Conservation (phyloP, 2,888 invertebrate genomes). For the Caenorhabditis japonica region DNA sequence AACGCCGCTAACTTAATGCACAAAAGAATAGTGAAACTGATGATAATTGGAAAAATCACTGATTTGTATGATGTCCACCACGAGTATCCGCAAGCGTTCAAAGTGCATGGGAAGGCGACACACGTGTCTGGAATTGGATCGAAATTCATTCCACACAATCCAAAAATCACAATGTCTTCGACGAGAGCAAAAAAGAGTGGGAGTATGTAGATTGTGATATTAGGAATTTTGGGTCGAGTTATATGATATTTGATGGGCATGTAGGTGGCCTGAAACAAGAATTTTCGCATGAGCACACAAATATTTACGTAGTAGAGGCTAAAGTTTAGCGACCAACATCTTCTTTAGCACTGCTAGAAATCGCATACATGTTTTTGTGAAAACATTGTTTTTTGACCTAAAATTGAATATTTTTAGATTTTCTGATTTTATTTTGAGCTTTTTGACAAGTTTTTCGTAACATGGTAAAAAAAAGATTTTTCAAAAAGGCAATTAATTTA, state of each 20-base stretch:
- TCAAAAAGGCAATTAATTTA: too few relatives aligned
- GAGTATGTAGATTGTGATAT: not conserved
- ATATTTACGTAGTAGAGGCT: too few relatives aligned
- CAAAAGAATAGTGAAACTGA: conserved; percentile 16
- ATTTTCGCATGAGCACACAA: too few relatives aligned
- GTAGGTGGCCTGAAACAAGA: conserved; percentile 25
- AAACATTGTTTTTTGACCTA: too few relatives aligned
- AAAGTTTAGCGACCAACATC: too few relatives aligned
- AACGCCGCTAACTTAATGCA: conserved; percentile 23
- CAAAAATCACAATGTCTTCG: conserved; percentile 33
- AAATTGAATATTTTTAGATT: too few relatives aligned
- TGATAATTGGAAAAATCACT: conserved; percentile 33
- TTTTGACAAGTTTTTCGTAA: too few relatives aligned
- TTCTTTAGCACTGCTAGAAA: too few relatives aligned
- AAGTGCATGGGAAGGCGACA: conserved; percentile 33
- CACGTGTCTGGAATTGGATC: conserved; percentile 8
- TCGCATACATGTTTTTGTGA: too few relatives aligned
- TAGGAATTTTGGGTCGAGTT: conserved; percentile 13
- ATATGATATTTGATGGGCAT: conserved; percentile 37
- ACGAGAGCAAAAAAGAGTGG: conserved; percentile 11
- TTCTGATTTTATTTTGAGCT: too few relatives aligned
- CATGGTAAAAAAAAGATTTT: too few relatives aligned
- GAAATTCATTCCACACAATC: conserved; percentile 21
- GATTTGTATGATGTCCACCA: conserved; percentile 46
- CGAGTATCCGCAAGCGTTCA: conserved; percentile 24